Evolutionary conservation across 2,888 invertebrate genomes (phyloP), one percentile per base, ranked within the genome.

Genomic region (Phaonia tiefii): DNA sequence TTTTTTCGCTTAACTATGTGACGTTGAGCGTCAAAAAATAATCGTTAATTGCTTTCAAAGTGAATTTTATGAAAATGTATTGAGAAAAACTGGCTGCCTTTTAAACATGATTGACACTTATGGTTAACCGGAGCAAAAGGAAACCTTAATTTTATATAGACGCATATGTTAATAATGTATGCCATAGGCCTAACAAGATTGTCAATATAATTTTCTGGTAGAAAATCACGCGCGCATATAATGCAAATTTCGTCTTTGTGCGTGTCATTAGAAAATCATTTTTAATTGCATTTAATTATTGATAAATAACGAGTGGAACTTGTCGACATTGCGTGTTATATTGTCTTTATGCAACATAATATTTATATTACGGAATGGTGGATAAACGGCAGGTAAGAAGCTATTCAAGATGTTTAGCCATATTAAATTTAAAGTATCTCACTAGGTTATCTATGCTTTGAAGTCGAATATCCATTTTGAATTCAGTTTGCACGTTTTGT

Each of bases 71-170:
- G 63, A 63, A 63, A 58, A 58, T 58, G 58, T 31, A 11, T 11
- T 13, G 22, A 63, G 7, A 20, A 63, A 63, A 63, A 10, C 60
- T n/a, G 4, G 8, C 11, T 37, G 60, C 22, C 39, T 63, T 46
- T 77, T 78, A 13, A 72, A 71, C 58, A 67, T 77, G 77, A 80
- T 77, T 80, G 80, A 80, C 80, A 80, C 71, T 74, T 75, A 42
- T 67, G 66, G 66, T 65, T 58, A 54, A 66, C 60, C 54, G 46
- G 63, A 17, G 70, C 44, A 31, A 67, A 60, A 77, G 66, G 74
- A 75, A 74, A 76, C 58, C 15, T 49, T 15, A 37, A 66, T 60
- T 67, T 79, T 66, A 49, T 49, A 15, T n/a, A 44, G 10, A 44
- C 42, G 15, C 15, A 46, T 46, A 46, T n/a, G 46, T 51, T 7